A percentile compares a stretch with the other conserved stretches of the same genome.
Evolutionary conservation across 2,888 invertebrate genomes (phyloP).

Genomic region (Choreutis nemorana): DNA sequence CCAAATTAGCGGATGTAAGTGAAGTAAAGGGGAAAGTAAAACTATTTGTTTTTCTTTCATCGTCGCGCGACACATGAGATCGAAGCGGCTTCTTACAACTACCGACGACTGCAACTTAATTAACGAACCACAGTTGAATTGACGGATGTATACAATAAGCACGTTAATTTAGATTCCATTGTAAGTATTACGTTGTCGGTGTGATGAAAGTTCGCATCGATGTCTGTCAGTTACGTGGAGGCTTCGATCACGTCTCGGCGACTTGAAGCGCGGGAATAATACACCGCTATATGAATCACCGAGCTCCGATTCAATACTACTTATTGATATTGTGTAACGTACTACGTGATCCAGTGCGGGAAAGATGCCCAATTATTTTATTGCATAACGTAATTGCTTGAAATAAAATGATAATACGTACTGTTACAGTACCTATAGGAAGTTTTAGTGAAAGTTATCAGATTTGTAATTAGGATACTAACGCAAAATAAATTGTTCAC

Average conservation of each 20-base stretch:
- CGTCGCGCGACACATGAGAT: constrained; percentile 29
- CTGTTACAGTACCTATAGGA: too few relatives aligned
- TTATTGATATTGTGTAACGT: constrained; percentile 53
- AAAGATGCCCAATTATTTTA: constrained; percentile 26
- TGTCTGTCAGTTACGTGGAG: constrained; percentile 34
- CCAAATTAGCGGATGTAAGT: constrained; percentile 50
- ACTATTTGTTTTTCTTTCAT: constrained; percentile 56
- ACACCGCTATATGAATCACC: constrained; percentile 35
- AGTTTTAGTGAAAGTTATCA: too few relatives aligned
- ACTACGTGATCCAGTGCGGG: constrained; percentile 54
- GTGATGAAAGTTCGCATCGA: constrained; percentile 47
- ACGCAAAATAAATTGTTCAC: too few relatives aligned
- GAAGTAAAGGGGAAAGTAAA: constrained; percentile 60
- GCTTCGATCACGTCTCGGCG: constrained; percentile 24
- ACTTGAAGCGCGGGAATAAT: constrained; percentile 19
- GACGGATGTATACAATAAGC: too few relatives aligned
- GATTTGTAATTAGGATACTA: too few relatives aligned
- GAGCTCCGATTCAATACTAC: constrained; percentile 37
- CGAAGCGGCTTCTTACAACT: constrained; percentile 22
- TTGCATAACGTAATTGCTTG: constrained; percentile 58
- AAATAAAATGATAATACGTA: constrained; percentile 52
- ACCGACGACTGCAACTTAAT: constrained; percentile 18
- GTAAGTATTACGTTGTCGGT: constrained; percentile 34
- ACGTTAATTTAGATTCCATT: constrained; percentile 34
- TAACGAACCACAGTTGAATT: too few relatives aligned